phyloP scores from a whole-genome alignment of 2,797 vertebrate species.

The Kryptopterus vitreolus region DNA sequence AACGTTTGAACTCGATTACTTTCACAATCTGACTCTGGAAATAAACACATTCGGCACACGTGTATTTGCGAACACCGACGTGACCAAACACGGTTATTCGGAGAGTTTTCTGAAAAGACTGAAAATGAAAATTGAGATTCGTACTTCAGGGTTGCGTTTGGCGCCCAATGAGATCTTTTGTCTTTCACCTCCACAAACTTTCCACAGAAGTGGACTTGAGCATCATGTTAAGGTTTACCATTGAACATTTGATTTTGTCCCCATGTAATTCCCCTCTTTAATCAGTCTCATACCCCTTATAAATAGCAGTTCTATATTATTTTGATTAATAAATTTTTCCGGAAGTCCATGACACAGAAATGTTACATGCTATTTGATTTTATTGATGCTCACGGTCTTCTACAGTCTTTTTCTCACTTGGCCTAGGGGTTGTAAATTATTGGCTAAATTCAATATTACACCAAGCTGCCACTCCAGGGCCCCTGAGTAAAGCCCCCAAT shows the following conservation, averaged over 20 bases:
- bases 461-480: too few relatives aligned
- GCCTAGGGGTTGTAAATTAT: too few relatives aligned
- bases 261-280: neutral
- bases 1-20: constrained; percentile 7
- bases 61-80: neutral
- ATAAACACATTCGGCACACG: neutral
- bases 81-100: neutral
- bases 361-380: too few relatives aligned
- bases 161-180: neutral
- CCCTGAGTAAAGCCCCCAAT: too few relatives aligned
- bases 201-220: neutral
- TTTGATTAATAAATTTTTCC: too few relatives aligned
- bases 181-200: neutral
- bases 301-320: too few relatives aligned
- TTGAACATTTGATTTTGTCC: neutral
- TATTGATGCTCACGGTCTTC: too few relatives aligned
- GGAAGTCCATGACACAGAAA: too few relatives aligned
- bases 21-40: neutral
- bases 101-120: neutral
- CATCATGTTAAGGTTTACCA: too few relatives aligned
- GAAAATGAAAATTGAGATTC: neutral
- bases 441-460: too few relatives aligned
- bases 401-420: too few relatives aligned
- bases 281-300: too few relatives aligned
- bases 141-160: neutral